Evolutionary conservation across 2,113 vertebrate genomes (phyloP), one percentile per base, ranked within the genome.

Genomic region (Tiliqua scincoides): DNA sequence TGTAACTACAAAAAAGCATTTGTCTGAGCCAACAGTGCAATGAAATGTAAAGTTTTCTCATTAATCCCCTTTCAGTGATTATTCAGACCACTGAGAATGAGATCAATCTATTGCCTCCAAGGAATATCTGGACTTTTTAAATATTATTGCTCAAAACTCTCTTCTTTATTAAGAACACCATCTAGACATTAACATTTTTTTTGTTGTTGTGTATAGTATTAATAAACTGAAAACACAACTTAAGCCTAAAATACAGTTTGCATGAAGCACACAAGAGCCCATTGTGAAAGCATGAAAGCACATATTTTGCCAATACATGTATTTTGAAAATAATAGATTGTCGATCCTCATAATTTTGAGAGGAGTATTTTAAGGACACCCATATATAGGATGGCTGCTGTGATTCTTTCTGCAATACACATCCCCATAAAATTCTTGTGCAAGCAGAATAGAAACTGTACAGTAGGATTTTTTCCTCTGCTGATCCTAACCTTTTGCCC

Each of bases 1-100:
- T 93, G 63, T 87, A 84, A 88, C 83, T 76, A 67, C 73, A 88
- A 79, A 76, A 80, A 63, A 25, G 75, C 43, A 30, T 52, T 90
- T 62, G 68, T 90, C 1, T 6, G 23, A 89, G 82, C 65, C 86
- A 75, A 67, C 20, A 78, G 72, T 27, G 40, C 72, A 4, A 20
- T 74, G 43, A 52, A 57, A 76, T 76, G 14, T 12, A n/a, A 76
- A 52, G 27, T 10, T 57, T 76, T 57, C 52, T 32, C 30, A 54
- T 57, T 32, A 20, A 57, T 57, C 48, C 52, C 30, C 9, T 20
- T 40, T 73, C 17, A 73, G 35, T 73, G 71, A 52, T 43, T 73
- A 43, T 6, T 73, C 12, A 3, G 52, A 43, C 11, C 40, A 48
- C 25, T 74, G 25, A 30, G 72, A 74, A 74, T 74, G 12, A 74